Conservation (phyloP, 2,797 vertebrate genomes). For the Poecilia wingei region DNA sequence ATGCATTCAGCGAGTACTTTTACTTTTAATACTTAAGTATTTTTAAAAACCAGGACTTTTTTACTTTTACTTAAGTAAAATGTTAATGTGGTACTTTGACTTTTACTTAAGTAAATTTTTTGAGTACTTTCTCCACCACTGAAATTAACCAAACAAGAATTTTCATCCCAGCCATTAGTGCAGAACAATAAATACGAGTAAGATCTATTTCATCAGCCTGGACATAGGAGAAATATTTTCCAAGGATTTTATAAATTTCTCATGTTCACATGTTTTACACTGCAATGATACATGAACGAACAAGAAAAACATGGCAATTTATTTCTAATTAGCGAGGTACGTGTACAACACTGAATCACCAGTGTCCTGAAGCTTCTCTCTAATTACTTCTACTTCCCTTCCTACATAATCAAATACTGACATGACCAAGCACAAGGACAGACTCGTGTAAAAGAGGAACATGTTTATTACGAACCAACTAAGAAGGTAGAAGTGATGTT, state of each 20-base stretch:
- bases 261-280: neutral
- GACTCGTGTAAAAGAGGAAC: neutral
- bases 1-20: too few relatives aligned
- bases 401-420: conserved; percentile 38
- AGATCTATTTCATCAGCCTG: neutral
- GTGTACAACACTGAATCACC: conserved; percentile 3
- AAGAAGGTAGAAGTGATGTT: too few relatives aligned
- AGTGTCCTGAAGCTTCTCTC: conserved; percentile 43
- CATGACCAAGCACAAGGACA: conserved; percentile 26
- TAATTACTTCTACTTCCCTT: conserved; percentile 59
- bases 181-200: neutral
- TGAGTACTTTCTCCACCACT: too few relatives aligned
- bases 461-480: neutral
- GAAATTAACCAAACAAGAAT: neutral
- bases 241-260: neutral
- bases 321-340: neutral
- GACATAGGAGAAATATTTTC: neutral
- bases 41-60: too few relatives aligned
- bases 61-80: too few relatives aligned
- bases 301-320: neutral
- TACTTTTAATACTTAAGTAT: too few relatives aligned
- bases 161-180: neutral
- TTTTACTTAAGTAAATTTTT: too few relatives aligned
- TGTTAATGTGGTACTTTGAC: too few relatives aligned
- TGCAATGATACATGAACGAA: neutral